Evolutionary conservation across 2,888 invertebrate genomes (phyloP), one percentile per base, ranked within the genome.

Genomic region (Seira ritae): DNA sequence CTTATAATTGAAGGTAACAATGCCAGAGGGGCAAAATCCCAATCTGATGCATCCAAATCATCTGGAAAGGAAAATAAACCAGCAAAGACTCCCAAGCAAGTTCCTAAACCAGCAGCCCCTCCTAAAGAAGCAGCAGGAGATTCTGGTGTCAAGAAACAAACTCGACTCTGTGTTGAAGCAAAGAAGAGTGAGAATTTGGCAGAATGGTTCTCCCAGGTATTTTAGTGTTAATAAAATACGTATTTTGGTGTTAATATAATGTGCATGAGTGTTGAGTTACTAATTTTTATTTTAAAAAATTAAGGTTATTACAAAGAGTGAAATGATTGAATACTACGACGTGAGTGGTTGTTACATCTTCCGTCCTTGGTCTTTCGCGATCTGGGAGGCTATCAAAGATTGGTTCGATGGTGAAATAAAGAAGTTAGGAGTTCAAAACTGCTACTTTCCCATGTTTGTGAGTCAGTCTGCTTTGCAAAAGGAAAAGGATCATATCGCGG

Each of bases 271-370:
- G n/a, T n/a, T n/a, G n/a, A n/a, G n/a, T n/a, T n/a, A n/a, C n/a
- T n/a, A n/a, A n/a, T 50, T 50, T 50, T 8, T 8, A 65, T 42
- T 65, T 17, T 17, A 74, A 65, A 3, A 22, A 74, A 65, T n/a
- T 20, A 84, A 93, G 92, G 93, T 95, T 6, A 93, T 95, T 84
- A 96, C 96, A 0, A 97, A 97, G 91, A 95, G 98, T 66, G 99
- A 99, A 92, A 94, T 99, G 94, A 99, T 99, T 77, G 99, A 99
- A 91, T 99, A 99, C 92, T 99, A 99, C 91, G 98, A 99, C 91
- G 98, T 99, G 2, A 98, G 98, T 73, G 99, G 99, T 0, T 99
- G 99, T 91, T 99, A 99, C 91, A 97, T 99, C 89, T 93, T 99
- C 74, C 94, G 99, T 20, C 99, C 98, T 10, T 99, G 99, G 98